These are phyloP conservation scores for Lethrus apterus DNA, from an alignment of 1,140 invertebrate species.

Conservation along the genomic window DNA sequence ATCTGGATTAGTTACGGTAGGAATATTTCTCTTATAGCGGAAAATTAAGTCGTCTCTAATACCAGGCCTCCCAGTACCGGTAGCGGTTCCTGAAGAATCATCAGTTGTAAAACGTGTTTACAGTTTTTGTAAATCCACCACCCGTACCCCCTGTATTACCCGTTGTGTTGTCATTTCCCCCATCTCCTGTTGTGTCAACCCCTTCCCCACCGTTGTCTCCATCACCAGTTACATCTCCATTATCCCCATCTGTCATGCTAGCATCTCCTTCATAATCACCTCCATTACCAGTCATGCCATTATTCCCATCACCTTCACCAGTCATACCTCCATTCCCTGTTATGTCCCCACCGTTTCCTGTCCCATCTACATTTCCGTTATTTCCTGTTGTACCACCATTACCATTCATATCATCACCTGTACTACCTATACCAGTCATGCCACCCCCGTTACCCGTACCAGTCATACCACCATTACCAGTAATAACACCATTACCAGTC, in stretches of 20 bases:
- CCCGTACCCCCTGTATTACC: slow-evolving; percentile 9
- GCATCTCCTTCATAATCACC: slow-evolving; percentile 11
- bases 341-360: slow-evolving; percentile 8
- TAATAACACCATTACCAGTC: slow-evolving; percentile 14
- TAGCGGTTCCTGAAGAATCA: neutral
- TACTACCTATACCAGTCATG: slow-evolving; percentile 5
- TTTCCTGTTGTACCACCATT: slow-evolving; percentile 1
- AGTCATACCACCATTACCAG: slow-evolving; percentile 12
- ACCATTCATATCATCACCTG: slow-evolving; percentile 8
- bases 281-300: slow-evolving; percentile 13
- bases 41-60: slow-evolving; percentile 3
- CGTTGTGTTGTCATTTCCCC: slow-evolving; percentile 3
- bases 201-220: slow-evolving; percentile 15
- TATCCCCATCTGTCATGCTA: slow-evolving; percentile 10
- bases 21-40: slow-evolving; percentile 22
- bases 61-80: neutral
- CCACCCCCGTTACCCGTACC: slow-evolving; percentile 14
- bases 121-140: neutral
- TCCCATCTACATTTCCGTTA: neutral
- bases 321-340: slow-evolving; percentile 10
- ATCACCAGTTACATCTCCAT: slow-evolving; percentile 6
- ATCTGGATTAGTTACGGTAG: slow-evolving; percentile 25
- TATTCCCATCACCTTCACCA: slow-evolving; percentile 15
- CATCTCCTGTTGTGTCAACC: slow-evolving; percentile 11
- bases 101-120: neutral